Conservation (phyloP, 2,797 vertebrate genomes). For the Hoplostethus atlanticus region DNA sequence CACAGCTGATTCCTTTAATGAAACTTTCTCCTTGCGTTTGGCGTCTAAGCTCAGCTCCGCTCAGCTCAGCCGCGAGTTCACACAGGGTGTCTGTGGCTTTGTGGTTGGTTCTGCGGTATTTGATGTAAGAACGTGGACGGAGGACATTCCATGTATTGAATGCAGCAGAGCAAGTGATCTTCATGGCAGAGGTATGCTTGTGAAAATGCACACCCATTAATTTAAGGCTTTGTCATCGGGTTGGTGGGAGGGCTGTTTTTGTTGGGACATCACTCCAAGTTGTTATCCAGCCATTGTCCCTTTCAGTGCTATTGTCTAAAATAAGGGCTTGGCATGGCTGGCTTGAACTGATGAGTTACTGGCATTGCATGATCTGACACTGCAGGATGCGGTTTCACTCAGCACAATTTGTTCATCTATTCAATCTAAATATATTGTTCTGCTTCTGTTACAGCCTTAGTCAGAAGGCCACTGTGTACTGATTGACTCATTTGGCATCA, state of each 20-base stretch:
- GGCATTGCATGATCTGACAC: not conserved
- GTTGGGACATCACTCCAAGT: conserved; percentile 2
- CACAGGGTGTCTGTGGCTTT: conserved; percentile 32
- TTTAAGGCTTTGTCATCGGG: conserved; percentile 24
- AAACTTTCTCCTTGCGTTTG: conserved; percentile 1
- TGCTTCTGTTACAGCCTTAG: not conserved
- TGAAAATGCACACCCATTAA: conserved; percentile 50
- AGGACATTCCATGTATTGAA: conserved; percentile 49
- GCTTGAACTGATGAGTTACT: conserved; percentile 7
- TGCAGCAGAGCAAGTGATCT: conserved; percentile 50
- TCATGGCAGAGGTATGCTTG: conserved; percentile 64
- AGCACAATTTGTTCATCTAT: not conserved
- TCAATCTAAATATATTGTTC: not conserved
- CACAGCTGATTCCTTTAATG: conserved; percentile 46
- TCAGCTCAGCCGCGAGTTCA: not conserved
- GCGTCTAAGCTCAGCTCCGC: not conserved
- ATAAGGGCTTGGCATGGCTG: conserved; percentile 21
- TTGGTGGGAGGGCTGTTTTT: not conserved
- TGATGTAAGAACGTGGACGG: conserved; percentile 36
- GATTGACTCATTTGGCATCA: conserved; percentile 2
- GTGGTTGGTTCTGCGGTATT: conserved; percentile 22
- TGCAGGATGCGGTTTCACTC: conserved; percentile 14
- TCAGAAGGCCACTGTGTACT: conserved; percentile 1
- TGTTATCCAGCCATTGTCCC: conserved; percentile 37
- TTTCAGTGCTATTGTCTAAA: conserved; percentile 18